These are phyloP conservation scores for Eurystomus gularis DNA, from an alignment of 2,113 vertebrate genomes.

Conservation along the genomic window DNA sequence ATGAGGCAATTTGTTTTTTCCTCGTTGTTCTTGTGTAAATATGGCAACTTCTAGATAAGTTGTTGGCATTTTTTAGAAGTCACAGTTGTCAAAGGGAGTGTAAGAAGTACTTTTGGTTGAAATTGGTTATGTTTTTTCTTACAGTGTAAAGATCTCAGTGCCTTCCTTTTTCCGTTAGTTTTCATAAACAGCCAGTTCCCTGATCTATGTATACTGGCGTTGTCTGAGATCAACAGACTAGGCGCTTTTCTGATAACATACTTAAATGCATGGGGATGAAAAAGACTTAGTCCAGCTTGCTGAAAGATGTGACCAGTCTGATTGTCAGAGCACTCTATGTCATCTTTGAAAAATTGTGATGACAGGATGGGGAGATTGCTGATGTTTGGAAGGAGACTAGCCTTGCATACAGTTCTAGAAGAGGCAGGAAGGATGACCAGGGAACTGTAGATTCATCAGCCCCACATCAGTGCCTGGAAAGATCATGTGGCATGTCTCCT, in stretches of 20 bases:
- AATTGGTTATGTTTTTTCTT: neutral
- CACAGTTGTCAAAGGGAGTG: neutral
- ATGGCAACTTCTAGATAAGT: neutral
- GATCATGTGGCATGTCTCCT: neutral
- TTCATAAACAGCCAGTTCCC: neutral
- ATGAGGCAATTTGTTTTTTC: neutral
- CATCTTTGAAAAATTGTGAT: neutral
- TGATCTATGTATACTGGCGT: neutral
- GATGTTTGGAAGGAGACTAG: neutral
- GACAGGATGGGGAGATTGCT: neutral
- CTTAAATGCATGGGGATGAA: neutral
- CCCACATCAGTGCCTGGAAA: neutral
- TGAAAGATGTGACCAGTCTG: neutral
- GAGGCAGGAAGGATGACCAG: neutral
- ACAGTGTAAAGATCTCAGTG: accelerated
- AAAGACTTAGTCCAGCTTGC: neutral
- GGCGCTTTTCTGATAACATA: accelerated
- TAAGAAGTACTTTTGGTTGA: neutral
- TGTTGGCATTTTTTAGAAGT: neutral
- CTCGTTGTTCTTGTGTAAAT: neutral
- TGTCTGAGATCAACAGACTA: neutral
- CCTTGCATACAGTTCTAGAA: neutral
- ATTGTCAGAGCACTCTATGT: neutral
- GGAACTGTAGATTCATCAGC: neutral
- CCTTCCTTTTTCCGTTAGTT: neutral